phyloP scores from a whole-genome alignment of 2,888 invertebrate species.

The Podotricha telesiphe region DNA sequence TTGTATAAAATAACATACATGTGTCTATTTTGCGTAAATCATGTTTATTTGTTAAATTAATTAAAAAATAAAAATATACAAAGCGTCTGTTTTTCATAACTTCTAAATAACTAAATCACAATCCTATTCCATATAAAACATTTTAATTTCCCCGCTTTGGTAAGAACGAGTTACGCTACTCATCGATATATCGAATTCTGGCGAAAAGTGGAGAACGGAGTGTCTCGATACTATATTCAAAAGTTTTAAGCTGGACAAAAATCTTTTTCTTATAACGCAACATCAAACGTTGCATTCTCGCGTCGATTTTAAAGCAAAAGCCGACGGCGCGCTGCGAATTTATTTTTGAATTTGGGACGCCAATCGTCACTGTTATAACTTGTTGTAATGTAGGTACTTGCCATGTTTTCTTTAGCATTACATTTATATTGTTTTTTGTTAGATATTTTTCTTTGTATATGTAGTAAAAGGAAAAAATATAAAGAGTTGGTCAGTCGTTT shows the following conservation, averaged over 20 bases:
- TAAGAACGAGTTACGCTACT: too few relatives aligned
- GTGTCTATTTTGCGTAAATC: too few relatives aligned
- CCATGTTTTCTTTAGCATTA: conserved; percentile 56
- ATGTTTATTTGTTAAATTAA: too few relatives aligned
- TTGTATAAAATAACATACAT: too few relatives aligned
- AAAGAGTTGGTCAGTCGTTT: too few relatives aligned
- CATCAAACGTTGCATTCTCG: conserved; percentile 50
- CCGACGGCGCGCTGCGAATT: conserved; percentile 74
- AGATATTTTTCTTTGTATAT: neutral
- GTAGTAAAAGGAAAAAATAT: too few relatives aligned
- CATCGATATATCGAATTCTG: neutral
- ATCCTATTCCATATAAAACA: too few relatives aligned
- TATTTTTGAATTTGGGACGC: conserved; percentile 84
- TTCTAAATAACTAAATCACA: too few relatives aligned
- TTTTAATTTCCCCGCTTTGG: too few relatives aligned
- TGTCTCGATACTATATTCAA: neutral
- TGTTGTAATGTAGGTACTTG: conserved; percentile 69
- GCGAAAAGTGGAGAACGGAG: neutral
- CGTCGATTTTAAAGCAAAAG: conserved; percentile 77
- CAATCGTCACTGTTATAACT: conserved; percentile 79
- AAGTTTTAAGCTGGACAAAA: too few relatives aligned
- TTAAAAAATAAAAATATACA: too few relatives aligned
- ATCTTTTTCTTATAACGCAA: neutral
- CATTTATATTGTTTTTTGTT: conserved; percentile 3
- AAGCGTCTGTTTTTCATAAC: too few relatives aligned